Percentiles rank a stretch among this genome's conserved stretches.
Evolutionary conservation across 2,113 vertebrate species (phyloP).

Genomic region (Erythrolamprus reginae): DNA sequence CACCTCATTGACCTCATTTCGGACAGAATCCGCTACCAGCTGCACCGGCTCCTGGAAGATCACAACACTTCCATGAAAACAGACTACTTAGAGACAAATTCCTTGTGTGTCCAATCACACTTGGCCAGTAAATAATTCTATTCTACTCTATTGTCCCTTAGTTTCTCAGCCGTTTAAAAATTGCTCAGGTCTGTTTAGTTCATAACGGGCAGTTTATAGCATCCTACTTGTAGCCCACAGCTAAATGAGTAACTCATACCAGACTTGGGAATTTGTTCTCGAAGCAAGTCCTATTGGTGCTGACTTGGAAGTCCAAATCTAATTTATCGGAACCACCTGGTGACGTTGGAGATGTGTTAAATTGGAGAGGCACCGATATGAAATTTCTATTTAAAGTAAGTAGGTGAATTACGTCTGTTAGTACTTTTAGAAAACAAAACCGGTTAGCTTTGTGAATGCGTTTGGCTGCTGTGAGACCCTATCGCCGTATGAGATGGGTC

Average conservation of each 20-base stretch:
- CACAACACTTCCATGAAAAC: too few relatives aligned
- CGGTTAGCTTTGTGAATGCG: too few relatives aligned
- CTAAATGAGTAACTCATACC: not conserved
- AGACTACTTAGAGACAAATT: not conserved
- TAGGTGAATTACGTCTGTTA: not conserved
- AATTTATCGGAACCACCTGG: not conserved
- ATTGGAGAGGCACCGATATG: not conserved
- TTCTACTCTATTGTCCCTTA: too few relatives aligned
- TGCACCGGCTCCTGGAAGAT: too few relatives aligned
- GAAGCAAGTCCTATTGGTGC: not conserved
- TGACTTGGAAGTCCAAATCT: not conserved
- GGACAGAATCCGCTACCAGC: too few relatives aligned
- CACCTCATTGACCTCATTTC: too few relatives aligned
- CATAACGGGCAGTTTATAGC: not conserved
- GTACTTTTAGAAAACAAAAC: not conserved
- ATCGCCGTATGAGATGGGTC: not conserved
- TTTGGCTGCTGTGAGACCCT: not conserved
- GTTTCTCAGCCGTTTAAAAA: not conserved
- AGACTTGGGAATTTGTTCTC: not conserved
- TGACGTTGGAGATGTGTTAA: not conserved
- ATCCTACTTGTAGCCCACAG: not conserved
- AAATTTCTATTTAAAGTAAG: not conserved
- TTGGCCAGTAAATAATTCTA: too few relatives aligned
- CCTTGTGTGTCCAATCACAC: too few relatives aligned
- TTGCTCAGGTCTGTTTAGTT: not conserved